Evolutionary conservation across 1,140 invertebrate genomes (phyloP).

Genomic region (Drosophila ogumai): DNA sequence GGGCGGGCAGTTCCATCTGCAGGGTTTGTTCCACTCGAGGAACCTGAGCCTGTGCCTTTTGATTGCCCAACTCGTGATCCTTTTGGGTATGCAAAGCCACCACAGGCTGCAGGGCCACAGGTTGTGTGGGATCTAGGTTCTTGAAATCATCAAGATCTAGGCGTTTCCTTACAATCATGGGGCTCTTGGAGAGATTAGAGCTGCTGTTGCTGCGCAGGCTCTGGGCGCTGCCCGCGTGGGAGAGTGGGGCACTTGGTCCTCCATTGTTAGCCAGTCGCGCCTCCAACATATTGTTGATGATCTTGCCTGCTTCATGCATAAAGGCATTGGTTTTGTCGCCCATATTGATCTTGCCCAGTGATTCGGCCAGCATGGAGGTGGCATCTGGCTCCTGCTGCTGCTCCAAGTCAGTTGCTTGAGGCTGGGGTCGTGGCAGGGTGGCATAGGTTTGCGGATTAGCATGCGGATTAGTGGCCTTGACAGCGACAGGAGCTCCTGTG

Average conservation of each 20-base stretch:
- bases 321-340: constrained; percentile 81
- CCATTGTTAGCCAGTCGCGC: constrained; percentile 59
- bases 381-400: constrained; percentile 41
- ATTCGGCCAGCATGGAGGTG: constrained; percentile 72
- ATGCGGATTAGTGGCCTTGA: constrained; percentile 53
- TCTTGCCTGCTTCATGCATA: constrained; percentile 80
- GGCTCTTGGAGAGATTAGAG: constrained; percentile 73
- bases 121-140: constrained; percentile 72
- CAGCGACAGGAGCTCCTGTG: constrained; percentile 12
- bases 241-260: constrained; percentile 32
- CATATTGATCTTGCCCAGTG: constrained; percentile 74
- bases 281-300: constrained; percentile 82
- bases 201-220: constrained; percentile 77
- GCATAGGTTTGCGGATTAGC: constrained; percentile 44
- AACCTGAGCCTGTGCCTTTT: constrained; percentile 51
- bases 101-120: constrained; percentile 64
- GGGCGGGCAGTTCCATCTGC: constrained; percentile 57
- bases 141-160: constrained; percentile 77
- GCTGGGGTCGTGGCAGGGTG: constrained; percentile 44
- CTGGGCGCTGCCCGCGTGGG: constrained; percentile 63
- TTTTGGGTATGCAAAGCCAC: constrained; percentile 50
- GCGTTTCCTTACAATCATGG: constrained; percentile 77
- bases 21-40: constrained; percentile 48
- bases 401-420: constrained; percentile 50
- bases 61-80: constrained; percentile 22